Base-by-base conservation (phyloP, 2,797 vertebrate species). In the Spatula clypeata region DNA sequence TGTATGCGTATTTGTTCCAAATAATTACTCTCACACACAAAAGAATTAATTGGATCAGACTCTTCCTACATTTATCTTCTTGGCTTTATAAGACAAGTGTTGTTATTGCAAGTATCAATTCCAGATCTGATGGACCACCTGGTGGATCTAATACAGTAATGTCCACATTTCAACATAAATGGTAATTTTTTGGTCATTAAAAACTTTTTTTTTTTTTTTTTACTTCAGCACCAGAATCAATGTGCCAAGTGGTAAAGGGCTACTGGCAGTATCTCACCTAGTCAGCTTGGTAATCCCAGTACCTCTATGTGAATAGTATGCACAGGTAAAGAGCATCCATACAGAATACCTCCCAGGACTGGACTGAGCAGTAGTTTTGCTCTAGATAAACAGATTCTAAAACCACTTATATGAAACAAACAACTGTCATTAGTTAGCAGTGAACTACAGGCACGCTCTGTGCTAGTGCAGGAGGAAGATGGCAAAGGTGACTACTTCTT, bases 131-230 rank as follows among this genome's bases (percentile, higher is more conserved):
- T 7, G 3, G 44, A 66, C 11, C 5, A 11, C 53, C 40, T 82
- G 32, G 27, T 24, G 31, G 13, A 54, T 77, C 36, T 87, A 9
- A 36, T 24, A 32, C 19, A 11, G 16, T 18, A 70, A 27, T 23
- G 4, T 27, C 64, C 21, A 23, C 6, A 11, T 29, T 70, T 31
- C 21, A 9, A 47, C 18, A 47, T 8, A 31, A 29, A 81, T 44
- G 1, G 26, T 49, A 36, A 27, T 9, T 40, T 34, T 69, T 72
- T 84, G 2, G 11, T 42, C 14, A 44, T 11, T 34, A 47, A 71
- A 58, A 42, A 0, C 5, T 13, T 1, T 1, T 26, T 1, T 26
- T 13, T 1, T 26, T 1, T 26, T 90, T 58, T 73, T 21, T 31
- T 38, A 55, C 31, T 17, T 60, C 24, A 11, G 18, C 51, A 23